Conservation (phyloP, 2,113 vertebrate genomes). For the Anoplopoma fimbria region DNA sequence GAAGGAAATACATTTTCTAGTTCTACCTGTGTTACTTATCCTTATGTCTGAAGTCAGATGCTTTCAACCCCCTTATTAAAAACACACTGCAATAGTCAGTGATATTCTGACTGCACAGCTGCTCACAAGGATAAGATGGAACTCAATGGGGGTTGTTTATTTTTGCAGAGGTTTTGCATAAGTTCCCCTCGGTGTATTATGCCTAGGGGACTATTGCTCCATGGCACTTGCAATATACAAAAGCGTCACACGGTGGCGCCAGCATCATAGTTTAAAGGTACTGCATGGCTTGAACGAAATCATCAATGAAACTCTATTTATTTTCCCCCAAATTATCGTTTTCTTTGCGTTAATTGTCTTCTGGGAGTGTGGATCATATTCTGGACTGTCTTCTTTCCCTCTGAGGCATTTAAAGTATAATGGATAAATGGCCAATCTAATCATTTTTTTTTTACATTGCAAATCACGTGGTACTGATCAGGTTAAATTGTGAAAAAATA, state of each 20-base stretch:
- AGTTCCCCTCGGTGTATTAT: not conserved
- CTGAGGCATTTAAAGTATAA: not conserved
- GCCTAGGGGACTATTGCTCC: not conserved
- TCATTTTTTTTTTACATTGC: not conserved
- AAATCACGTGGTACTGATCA: not conserved
- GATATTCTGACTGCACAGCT: not conserved
- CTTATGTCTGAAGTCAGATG: too few relatives aligned
- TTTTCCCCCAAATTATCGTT: not conserved
- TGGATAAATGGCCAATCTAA: not conserved
- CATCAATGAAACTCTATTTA: not conserved
- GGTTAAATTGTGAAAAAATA: not conserved
- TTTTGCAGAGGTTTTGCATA: not conserved
- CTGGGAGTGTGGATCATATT: not conserved
- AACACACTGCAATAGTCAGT: not conserved
- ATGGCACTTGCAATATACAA: not conserved
- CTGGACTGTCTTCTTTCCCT: not conserved
- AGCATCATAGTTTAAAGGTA: not conserved
- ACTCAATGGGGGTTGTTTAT: not conserved
- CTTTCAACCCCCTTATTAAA: not conserved
- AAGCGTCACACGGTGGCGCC: conserved; percentile 38
- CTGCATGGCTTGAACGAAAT: not conserved
- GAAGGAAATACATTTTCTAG: too few relatives aligned
- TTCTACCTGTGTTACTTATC: too few relatives aligned
- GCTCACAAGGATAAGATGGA: not conserved
- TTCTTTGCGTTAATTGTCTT: too few relatives aligned